Evolutionary conservation across 2,113 vertebrate genomes (phyloP), one percentile per base, ranked within the genome.

Genomic region (Laterallus jamaicensis): DNA sequence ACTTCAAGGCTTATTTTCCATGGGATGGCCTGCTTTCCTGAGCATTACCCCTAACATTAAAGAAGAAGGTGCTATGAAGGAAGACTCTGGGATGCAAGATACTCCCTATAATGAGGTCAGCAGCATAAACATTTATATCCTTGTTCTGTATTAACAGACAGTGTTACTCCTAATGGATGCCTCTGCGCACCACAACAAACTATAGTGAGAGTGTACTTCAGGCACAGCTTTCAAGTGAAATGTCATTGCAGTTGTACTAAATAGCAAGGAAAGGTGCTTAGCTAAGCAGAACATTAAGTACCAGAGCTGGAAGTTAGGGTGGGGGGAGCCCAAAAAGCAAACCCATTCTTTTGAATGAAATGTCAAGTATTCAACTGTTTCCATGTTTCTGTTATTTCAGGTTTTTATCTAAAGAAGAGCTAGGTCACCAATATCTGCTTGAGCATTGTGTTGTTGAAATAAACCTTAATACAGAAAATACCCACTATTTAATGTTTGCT

Each of bases 51-150:
- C 99, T 74, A 99, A 99, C 79, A 99, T 99, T 87, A 99, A 99
- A 96, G 99, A 99, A 97, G 99, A 99, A 96, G 99, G 99, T 10
- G 99, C 99, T 88, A 99, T 99, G 99, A 99, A 99, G 95, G 99
- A 99, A 93, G 99, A 99, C 94, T 98, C 99, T 1, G 99, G 99
- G 29, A 99, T 99, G 96, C 99, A 99, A 91, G 99, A 99, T 93
- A 99, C 99, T 8, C 99, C 99, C 5, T 99, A 99, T 86, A 99
- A 99, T 24, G 99, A 99, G 99, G 99, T 99, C 73, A 97, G 98
- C 64, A 55, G 2, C 16, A 5, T 55, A 70, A 50, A 37, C 25
- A 14, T 80, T 90, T 52, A 26, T 24, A 14, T 39, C 15, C 14
- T 52, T 35, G 31, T 35, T 81, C 17, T 35, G 0, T 32, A 40